Evolutionary conservation across 2,797 vertebrate species (phyloP), one percentile per base, ranked within the genome.

Genomic region (Manis pentadactyla): DNA sequence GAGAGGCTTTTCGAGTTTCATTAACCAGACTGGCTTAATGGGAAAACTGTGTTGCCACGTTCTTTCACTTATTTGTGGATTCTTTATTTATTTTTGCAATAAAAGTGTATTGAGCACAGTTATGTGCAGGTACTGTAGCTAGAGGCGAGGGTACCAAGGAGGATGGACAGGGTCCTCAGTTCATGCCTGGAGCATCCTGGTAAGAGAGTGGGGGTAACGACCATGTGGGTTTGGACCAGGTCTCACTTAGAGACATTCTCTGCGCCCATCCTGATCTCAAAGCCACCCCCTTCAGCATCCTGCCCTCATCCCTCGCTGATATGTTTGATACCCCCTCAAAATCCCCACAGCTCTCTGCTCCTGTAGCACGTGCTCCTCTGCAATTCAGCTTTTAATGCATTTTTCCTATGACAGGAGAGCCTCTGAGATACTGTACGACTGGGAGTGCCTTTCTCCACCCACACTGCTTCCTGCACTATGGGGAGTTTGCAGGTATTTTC

Each of bases 51-150:
- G 17, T 68, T 14, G 9, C 42, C 37, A 27, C 14, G 3, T n/a
- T 75, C 82, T 61, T 86, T 93, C 82, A 81, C 15, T 46, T 57
- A 68, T 39, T 71, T 29, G 68, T 10, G 63, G 31, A 55, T 53
- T 78, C 2, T 46, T 46, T 46, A 46, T 46, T 46, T 46, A 46
- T 46, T 46, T 46, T 46, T 46, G 46, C 21, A 84, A 27, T 17
- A 34, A 31, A 74, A 18, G 18, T 59, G 57, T 42, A 23, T 31
- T 42, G 37, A 90, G 29, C 17, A 29, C 5, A 88, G 39, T n/a
- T 31, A 1, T 9, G 12, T 7, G 1, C 29, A 37, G 23, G 3
- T 15, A 17, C 75, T 39, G 4, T 55, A 83, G 49, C 49, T 66
- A 66, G 23, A 71, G 49, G 39, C 21, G 23, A 55, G 11, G 18